Conservation (phyloP, 1,140 invertebrate genomes). For the Thaumetopoea pityocampa region DNA sequence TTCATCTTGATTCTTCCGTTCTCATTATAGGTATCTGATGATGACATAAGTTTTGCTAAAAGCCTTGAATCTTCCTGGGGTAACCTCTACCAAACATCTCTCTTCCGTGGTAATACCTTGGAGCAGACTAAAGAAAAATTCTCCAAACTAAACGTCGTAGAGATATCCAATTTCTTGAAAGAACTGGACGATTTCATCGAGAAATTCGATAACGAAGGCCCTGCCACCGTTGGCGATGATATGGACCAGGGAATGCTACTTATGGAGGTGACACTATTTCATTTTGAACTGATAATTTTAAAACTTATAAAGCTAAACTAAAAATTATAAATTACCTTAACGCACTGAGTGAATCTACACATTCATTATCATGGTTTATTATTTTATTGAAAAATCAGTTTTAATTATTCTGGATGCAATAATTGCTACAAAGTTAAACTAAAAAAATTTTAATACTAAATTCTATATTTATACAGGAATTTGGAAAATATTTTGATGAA, state of each 20-base stretch:
- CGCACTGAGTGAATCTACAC: no score
- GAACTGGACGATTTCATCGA: slow-evolving; percentile 82
- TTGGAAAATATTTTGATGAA: slow-evolving; percentile 79
- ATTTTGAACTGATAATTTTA: no score
- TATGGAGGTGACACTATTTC: slow-evolving; percentile 81
- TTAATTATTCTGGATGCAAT: no score
- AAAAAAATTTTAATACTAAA: no score
- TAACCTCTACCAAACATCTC: slow-evolving; percentile 79
- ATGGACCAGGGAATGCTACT: slow-evolving; percentile 83
- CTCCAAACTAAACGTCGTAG: slow-evolving; percentile 82
- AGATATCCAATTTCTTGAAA: slow-evolving; percentile 84
- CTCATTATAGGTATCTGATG: slow-evolving; percentile 48
- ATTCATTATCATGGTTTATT: no score
- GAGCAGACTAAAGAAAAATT: slow-evolving; percentile 87
- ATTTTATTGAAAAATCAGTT: no score
- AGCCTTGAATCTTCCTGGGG: slow-evolving; percentile 82
- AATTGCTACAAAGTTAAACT: no score
- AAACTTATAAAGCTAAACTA: no score
- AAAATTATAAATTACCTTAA: no score
- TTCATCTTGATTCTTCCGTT: slow-evolving; percentile 16
- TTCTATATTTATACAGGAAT: slow-evolving; percentile 75
- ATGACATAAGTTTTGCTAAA: slow-evolving; percentile 77
- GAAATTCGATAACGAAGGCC: slow-evolving; percentile 85
- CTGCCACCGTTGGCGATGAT: slow-evolving; percentile 84
- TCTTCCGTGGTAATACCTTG: slow-evolving; percentile 81